Evolutionary conservation across 2,797 vertebrate species (phyloP), one percentile per base, ranked within the genome.

Genomic region (Helicolenus hilgendorfi): DNA sequence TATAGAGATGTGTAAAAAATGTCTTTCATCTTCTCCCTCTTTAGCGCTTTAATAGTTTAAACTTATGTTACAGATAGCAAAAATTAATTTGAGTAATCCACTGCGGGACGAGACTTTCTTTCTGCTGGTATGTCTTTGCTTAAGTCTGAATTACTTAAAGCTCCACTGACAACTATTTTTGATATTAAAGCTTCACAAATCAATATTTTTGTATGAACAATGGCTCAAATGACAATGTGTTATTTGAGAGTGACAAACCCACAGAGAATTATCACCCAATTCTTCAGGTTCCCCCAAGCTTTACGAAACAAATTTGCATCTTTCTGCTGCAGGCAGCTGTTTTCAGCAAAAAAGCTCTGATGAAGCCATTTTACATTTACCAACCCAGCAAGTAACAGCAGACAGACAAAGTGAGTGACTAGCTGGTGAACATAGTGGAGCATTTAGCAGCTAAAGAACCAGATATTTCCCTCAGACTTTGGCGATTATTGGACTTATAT

Each of bases 41-140:
- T 29, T 7, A 29, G 22, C 14, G 7, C 26, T 27, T 27, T 15
- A 27, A 0, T 27, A 27, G 11, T 59, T 2, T 0, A 0, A 55
- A 55, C 49, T 55, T 11, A 4, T 53, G 49, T 45, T 45, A 53
- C 49, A 1, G 49, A 53, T 53, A 20, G 3, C 49, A 55, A 55
- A 55, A 55, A 55, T 3, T 0, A 0, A 55, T 55, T 55, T 22
- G 20, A 62, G 27, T 31, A 72, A 8, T 27, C 1, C 26, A 41
- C 11, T 26, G 14, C 53, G 22, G 29, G 4, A 26, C 10, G 3
- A 9, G 9, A n/a, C 10, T n/a, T n/a, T 29, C 18, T 14, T 41
- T 60, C 56, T 76, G 62, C 45, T 5, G 20, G 14, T 14, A 35
- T 35, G 49, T 22, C 15, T 31, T 20, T 38, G 35, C 24, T 27